Evolutionary conservation across 2,113 vertebrate species (phyloP).

Genomic region (Struthio camelus): DNA sequence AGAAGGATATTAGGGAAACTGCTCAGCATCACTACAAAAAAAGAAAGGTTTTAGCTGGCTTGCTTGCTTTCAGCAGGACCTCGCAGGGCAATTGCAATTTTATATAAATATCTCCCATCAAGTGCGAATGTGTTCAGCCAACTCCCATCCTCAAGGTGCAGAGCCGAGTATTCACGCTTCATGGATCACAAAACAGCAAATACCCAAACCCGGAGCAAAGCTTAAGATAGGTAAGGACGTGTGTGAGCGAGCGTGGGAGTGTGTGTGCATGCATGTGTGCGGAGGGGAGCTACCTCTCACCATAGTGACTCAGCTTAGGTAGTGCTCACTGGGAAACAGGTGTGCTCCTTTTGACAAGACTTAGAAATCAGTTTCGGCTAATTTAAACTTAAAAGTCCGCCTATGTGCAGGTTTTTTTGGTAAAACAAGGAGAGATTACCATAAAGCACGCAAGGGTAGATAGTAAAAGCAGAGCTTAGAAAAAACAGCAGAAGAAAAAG

Average conservation of each 20-base stretch:
- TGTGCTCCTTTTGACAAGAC: not conserved
- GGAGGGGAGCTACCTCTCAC: not conserved
- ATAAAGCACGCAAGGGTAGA: not conserved
- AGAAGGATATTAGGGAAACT: not conserved
- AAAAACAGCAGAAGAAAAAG: not conserved
- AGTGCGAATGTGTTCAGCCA: rapidly evolving
- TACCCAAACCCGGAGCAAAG: not conserved
- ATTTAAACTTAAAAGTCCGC: not conserved
- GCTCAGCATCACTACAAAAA: rapidly evolving
- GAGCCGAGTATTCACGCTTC: not conserved
- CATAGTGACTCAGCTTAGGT: not conserved
- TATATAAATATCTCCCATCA: not conserved
- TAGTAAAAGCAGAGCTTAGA: not conserved
- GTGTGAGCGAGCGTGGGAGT: not conserved
- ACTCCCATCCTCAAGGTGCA: not conserved
- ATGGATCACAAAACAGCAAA: not conserved
- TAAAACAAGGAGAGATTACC: not conserved
- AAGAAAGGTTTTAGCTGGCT: not conserved
- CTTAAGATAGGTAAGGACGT: not conserved
- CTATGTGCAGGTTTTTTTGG: not conserved
- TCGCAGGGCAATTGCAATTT: not conserved
- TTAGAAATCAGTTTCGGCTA: not conserved
- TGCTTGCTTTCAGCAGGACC: not conserved
- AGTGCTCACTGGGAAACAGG: not conserved
- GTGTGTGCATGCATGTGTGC: too few relatives aligned